Conservation (phyloP, 2,113 vertebrate genomes). For the Crotalus viridis region DNA sequence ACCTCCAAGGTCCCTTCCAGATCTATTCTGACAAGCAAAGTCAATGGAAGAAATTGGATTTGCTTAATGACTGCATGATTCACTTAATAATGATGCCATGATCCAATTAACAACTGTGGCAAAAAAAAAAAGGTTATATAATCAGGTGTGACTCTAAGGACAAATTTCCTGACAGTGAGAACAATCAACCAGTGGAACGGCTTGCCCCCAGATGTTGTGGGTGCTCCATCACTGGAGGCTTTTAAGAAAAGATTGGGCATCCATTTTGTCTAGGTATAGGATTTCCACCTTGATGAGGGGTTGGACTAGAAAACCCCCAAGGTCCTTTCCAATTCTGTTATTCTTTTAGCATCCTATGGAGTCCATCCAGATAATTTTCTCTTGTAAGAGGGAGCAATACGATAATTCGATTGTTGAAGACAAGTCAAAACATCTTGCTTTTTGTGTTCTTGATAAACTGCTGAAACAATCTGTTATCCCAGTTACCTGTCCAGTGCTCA, state of each 20-base stretch:
- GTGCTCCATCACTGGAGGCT: not conserved
- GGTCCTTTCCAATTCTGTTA: not conserved
- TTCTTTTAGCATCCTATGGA: not conserved
- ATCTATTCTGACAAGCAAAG: too few relatives aligned
- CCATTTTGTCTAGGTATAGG: not conserved
- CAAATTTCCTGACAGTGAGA: not conserved
- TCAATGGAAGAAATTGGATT: too few relatives aligned
- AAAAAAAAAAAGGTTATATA: too few relatives aligned
- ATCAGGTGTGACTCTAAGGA: not conserved
- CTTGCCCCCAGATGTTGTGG: not conserved
- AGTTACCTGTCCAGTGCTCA: not conserved
- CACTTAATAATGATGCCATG: too few relatives aligned
- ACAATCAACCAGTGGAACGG: not conserved
- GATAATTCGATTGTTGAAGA: not conserved
- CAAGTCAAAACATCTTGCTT: not conserved
- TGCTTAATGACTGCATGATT: too few relatives aligned
- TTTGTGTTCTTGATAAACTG: not conserved
- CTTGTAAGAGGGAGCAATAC: not conserved
- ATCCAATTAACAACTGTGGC: too few relatives aligned
- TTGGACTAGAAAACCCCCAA: not conserved
- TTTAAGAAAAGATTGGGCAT: not conserved
- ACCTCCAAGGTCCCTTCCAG: too few relatives aligned
- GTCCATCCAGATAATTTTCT: not conserved
- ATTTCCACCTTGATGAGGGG: not conserved
- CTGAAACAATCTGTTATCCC: not conserved